Conservation (phyloP, 1,140 invertebrate species). For the Heterodera carotae region DNA sequence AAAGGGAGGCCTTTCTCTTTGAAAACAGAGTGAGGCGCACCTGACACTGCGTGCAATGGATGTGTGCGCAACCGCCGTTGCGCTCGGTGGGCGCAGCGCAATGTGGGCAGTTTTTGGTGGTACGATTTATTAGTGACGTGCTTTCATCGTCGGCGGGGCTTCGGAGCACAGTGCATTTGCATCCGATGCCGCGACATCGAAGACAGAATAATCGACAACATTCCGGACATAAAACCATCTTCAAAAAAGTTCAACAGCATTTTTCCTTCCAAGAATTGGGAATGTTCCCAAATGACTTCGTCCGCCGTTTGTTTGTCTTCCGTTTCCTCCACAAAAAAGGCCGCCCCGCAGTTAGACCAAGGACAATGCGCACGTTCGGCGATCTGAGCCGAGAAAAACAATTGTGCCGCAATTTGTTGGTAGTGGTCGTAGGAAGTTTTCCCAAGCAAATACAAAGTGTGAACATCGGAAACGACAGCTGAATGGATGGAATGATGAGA, state of each 20-base stretch:
- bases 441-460: slow-evolving; percentile 48
- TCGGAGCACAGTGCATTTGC: not conserved
- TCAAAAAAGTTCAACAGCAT: not conserved
- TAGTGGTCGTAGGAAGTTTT: slow-evolving; percentile 33
- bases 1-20: not conserved
- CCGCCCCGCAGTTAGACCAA: slow-evolving; percentile 38
- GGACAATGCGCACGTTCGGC: slow-evolving; percentile 41
- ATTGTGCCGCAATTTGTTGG: slow-evolving; percentile 38
- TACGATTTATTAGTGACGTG: slow-evolving; percentile 30
- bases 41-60: slow-evolving; percentile 41
- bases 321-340: slow-evolving; percentile 36
- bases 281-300: slow-evolving; percentile 21
- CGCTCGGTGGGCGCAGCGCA: slow-evolving; percentile 44
- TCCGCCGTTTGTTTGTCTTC: slow-evolving; percentile 2
- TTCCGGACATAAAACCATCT: slow-evolving; percentile 37
- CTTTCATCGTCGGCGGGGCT: not conserved
- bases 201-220: slow-evolving; percentile 41
- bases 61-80: slow-evolving; percentile 43
- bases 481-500: slow-evolving; percentile 13
- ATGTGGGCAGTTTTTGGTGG: slow-evolving; percentile 35
- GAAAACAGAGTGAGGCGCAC: not conserved
- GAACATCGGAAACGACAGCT: slow-evolving; percentile 29
- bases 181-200: not conserved
- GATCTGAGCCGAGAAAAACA: slow-evolving; percentile 33
- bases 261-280: not conserved